These are phyloP conservation scores for Zenarchopterus dispar DNA, from an alignment of 2,797 vertebrate species.

Conservation along the genomic window DNA sequence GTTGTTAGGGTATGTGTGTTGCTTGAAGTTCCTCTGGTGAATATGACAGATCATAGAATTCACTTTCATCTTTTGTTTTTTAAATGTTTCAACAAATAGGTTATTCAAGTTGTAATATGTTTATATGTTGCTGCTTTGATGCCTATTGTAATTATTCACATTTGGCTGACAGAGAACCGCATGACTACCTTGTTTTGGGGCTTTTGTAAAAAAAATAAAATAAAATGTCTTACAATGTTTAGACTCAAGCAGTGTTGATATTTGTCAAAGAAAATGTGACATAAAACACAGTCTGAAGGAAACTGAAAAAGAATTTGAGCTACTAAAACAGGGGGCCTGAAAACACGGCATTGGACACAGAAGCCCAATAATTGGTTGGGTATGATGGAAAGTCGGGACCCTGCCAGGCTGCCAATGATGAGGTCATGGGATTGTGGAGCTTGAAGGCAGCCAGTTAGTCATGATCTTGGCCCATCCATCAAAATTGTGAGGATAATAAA, in stretches of 20 bases:
- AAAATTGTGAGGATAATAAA: constrained; percentile 68
- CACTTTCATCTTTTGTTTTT: too few species aligned
- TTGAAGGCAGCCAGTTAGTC: constrained; percentile 66
- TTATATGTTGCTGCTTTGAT: too few species aligned
- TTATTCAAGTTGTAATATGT: too few species aligned
- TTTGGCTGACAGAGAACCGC: too few species aligned
- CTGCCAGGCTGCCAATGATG: constrained; percentile 65
- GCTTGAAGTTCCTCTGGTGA: not conserved
- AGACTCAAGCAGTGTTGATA: constrained; percentile 3
- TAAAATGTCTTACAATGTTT: constrained; percentile 14
- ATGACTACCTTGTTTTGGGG: too few species aligned
- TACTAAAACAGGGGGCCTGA: constrained; percentile 35
- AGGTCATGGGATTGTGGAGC: constrained; percentile 70
- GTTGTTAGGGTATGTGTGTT: not conserved
- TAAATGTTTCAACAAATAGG: too few species aligned
- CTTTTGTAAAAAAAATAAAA: too few species aligned
- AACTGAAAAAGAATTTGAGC: constrained; percentile 6
- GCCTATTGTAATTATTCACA: too few species aligned
- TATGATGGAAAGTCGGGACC: constrained; percentile 61
- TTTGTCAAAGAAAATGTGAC: constrained; percentile 20
- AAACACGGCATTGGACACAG: constrained; percentile 47
- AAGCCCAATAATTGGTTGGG: constrained; percentile 61
- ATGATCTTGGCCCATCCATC: constrained; percentile 72
- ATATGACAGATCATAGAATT: too few species aligned
- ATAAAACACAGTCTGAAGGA: constrained; percentile 3